These are phyloP conservation scores for Drosophila parthenogenetica DNA, from an alignment of 2,888 invertebrate species.

Conservation along the genomic window DNA sequence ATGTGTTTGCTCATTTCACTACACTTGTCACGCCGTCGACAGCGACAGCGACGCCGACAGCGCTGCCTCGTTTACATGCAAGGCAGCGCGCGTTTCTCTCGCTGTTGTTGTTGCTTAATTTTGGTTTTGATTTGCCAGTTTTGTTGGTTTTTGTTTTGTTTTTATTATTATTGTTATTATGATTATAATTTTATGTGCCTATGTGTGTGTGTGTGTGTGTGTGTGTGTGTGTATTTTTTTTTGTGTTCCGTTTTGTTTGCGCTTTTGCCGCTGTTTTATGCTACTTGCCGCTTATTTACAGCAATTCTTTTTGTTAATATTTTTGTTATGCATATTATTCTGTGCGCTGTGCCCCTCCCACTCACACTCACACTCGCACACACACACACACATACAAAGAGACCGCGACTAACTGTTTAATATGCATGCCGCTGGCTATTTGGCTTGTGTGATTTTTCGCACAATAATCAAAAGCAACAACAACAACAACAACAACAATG, in stretches of 20 bases:
- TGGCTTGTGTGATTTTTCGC: slow-evolving; percentile 77
- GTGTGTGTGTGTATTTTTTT: no score
- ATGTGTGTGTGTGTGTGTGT: no score
- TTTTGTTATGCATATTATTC: slow-evolving; percentile 42
- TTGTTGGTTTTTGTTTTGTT: slow-evolving; percentile 16
- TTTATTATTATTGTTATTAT: slow-evolving; percentile 23
- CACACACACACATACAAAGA: slow-evolving; percentile 11
- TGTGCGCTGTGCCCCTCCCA: slow-evolving; percentile 9
- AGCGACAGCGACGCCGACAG: slow-evolving; percentile 20
- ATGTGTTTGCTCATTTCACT: slow-evolving; percentile 60
- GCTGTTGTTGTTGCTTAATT: slow-evolving; percentile 44
- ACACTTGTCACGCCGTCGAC: slow-evolving; percentile 69
- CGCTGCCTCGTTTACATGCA: slow-evolving; percentile 67
- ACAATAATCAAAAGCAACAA: slow-evolving; percentile 71
- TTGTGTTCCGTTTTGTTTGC: slow-evolving; percentile 41
- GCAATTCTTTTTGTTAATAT: slow-evolving; percentile 77
- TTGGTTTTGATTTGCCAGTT: slow-evolving; percentile 63
- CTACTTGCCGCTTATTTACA: slow-evolving; percentile 67
- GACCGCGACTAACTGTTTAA: slow-evolving; percentile 46
- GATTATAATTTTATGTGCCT: slow-evolving; percentile 8
- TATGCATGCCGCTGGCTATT: slow-evolving; percentile 69
- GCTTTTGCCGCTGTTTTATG: slow-evolving; percentile 50
- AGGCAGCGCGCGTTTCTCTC: slow-evolving; percentile 33
- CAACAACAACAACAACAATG: slow-evolving; percentile 33
- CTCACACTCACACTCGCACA: neutral